phyloP scores from a whole-genome alignment of 2,113 vertebrate genomes.

The Halcyon senegalensis region DNA sequence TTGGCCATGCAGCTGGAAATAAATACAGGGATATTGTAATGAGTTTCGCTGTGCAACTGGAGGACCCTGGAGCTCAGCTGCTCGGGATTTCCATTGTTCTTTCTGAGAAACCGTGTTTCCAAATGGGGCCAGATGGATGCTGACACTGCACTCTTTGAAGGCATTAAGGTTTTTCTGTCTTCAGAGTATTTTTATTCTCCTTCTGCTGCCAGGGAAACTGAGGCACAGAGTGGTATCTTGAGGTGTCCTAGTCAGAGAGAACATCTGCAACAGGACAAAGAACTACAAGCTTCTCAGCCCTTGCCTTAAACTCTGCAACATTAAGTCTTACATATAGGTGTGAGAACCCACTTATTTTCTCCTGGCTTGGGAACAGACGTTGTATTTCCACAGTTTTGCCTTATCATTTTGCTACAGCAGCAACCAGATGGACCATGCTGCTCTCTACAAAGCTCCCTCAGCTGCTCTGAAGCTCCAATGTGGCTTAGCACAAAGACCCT shows the following conservation, averaged over 20 bases:
- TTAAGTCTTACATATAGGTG: neutral
- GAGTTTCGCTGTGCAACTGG: conserved; percentile 28
- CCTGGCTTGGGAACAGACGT: neutral
- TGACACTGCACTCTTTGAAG: conserved; percentile 24
- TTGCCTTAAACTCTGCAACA: neutral
- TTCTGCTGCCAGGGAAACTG: neutral
- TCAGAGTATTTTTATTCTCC: neutral
- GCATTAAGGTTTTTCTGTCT: neutral
- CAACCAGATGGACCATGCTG: neutral
- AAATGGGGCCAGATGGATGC: conserved; percentile 19
- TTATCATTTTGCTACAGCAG: neutral
- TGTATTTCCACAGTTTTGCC: neutral
- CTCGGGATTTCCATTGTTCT: conserved; percentile 49
- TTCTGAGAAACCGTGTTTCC: neutral
- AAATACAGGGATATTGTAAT: conserved; percentile 37
- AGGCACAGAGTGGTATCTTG: neutral
- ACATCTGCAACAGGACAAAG: neutral
- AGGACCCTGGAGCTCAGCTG: neutral
- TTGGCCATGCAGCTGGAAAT: conserved; percentile 52
- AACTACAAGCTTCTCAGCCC: neutral
- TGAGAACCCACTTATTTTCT: neutral
- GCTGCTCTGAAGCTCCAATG: neutral
- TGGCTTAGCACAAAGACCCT: neutral
- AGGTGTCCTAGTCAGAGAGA: neutral
- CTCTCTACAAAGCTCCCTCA: neutral